These are phyloP conservation scores for Enteromius anoplus DNA, from an alignment of 2,797 vertebrate species.

Conservation along the genomic window DNA sequence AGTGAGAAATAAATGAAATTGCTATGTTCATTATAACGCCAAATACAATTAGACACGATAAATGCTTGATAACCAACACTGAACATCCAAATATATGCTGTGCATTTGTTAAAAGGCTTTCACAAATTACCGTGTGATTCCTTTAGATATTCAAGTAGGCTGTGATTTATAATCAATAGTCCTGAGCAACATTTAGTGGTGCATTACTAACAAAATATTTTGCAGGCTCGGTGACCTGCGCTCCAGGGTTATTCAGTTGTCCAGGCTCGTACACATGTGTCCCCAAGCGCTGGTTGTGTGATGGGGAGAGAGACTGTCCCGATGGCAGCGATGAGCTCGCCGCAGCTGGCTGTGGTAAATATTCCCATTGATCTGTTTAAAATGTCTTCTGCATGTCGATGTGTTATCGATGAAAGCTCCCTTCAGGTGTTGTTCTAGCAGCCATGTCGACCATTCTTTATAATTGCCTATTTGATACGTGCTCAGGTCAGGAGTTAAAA, in stretches of 20 bases:
- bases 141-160: not conserved
- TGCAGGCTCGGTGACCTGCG: slow-evolving; percentile 90
- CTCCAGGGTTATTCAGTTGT: slow-evolving; percentile 91
- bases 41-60: slow-evolving; percentile 48
- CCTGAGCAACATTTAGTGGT: not conserved
- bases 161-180: not conserved
- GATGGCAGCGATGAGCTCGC: slow-evolving; percentile 95
- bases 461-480: slow-evolving; percentile 37
- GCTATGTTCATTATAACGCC: slow-evolving; percentile 52
- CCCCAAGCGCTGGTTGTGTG: slow-evolving; percentile 94
- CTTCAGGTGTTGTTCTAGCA: slow-evolving; percentile 30
- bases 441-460: slow-evolving; percentile 18
- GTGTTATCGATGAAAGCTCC: slow-evolving; percentile 29
- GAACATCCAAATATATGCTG: slow-evolving; percentile 21
- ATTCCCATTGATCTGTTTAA: slow-evolving; percentile 25
- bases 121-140: not conserved
- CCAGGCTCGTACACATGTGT: slow-evolving; percentile 93
- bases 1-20: slow-evolving; percentile 65
- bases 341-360: slow-evolving; percentile 92
- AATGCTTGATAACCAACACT: slow-evolving; percentile 47
- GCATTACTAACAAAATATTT: slow-evolving; percentile 33
- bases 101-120: slow-evolving; percentile 26
- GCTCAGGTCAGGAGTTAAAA: slow-evolving; percentile 31
- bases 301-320: slow-evolving; percentile 95
- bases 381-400: slow-evolving; percentile 42